Conservation (phyloP, 2,888 invertebrate genomes). For the Horisme vitalbata region DNA sequence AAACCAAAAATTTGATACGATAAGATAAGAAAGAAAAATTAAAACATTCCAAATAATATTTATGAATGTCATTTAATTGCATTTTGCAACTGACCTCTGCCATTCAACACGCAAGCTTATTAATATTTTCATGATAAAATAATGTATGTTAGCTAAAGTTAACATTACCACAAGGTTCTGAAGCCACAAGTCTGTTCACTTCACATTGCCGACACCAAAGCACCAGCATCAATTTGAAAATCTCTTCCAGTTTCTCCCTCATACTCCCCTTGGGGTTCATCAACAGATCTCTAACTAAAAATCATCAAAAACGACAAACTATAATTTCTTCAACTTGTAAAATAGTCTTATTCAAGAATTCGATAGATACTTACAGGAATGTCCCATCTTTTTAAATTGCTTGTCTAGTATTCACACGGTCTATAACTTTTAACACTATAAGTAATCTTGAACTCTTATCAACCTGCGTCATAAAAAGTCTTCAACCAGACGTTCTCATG, state of each 20-base stretch:
- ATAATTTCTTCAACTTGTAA: constrained; percentile 16
- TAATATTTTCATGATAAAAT: background rate
- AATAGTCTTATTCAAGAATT: background rate
- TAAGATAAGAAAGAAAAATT: no score
- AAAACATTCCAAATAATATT: no score
- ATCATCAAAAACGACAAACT: constrained; percentile 36
- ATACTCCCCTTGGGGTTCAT: constrained; percentile 64
- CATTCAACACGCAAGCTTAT: no score
- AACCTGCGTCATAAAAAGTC: constrained; percentile 52
- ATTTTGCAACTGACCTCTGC: no score
- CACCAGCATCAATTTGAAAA: constrained; percentile 91
- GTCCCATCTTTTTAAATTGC: constrained; percentile 54
- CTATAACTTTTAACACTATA: constrained; percentile 43
- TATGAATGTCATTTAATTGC: no score
- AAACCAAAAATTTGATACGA: no score
- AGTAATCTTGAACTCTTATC: constrained; percentile 40
- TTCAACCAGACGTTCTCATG: constrained; percentile 44
- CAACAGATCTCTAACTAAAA: constrained; percentile 69
- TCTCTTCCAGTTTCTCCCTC: constrained; percentile 87
- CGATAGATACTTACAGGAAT: constrained; percentile 53
- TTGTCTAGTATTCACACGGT: constrained; percentile 28
- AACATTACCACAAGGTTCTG: constrained; percentile 81
- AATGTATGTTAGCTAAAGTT: background rate
- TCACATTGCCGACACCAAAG: constrained; percentile 91
- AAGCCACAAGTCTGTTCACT: constrained; percentile 85